Percentiles rank a stretch among this genome's conserved stretches.
Evolutionary conservation across 2,888 invertebrate genomes (phyloP).

Genomic region (Galerucella pusilla): DNA sequence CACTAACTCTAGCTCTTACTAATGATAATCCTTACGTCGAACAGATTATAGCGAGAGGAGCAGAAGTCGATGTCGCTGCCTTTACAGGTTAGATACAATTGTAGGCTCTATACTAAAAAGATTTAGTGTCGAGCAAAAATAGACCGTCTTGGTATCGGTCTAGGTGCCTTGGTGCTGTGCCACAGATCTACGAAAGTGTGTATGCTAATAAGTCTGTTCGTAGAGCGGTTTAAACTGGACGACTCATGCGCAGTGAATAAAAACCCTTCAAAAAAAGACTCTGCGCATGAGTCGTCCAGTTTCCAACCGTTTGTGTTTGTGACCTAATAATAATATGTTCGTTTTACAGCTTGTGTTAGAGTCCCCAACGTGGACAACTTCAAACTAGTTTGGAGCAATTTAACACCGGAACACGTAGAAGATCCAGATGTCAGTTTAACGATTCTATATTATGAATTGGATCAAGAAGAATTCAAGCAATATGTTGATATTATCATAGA

Average conservation of each 20-base stretch:
- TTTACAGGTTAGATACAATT: conserved; percentile 16
- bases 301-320: no score
- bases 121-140: no score
- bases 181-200: no score
- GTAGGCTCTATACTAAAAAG: no score
- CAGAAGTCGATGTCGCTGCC: conserved; percentile 41
- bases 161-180: no score
- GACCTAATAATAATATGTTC: no score
- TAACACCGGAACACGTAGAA: conserved; percentile 35
- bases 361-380: conserved; percentile 47
- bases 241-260: no score
- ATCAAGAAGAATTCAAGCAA: conserved; percentile 27
- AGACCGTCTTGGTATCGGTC: no score
- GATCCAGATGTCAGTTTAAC: conserved; percentile 33
- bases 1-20: conserved; percentile 48
- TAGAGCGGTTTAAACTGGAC: no score
- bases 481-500: conserved; percentile 47
- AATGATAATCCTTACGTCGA: conserved; percentile 46
- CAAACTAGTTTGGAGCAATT: conserved; percentile 46
- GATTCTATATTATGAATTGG: conserved; percentile 31
- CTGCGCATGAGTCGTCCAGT: no score
- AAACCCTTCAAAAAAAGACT: no score
- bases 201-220: no score
- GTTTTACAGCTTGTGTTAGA: conserved; percentile 35
- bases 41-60: conserved; percentile 51